These are phyloP conservation scores for Pycnomerus fuliginosus DNA, from an alignment of 2,888 invertebrate species.

Conservation along the genomic window DNA sequence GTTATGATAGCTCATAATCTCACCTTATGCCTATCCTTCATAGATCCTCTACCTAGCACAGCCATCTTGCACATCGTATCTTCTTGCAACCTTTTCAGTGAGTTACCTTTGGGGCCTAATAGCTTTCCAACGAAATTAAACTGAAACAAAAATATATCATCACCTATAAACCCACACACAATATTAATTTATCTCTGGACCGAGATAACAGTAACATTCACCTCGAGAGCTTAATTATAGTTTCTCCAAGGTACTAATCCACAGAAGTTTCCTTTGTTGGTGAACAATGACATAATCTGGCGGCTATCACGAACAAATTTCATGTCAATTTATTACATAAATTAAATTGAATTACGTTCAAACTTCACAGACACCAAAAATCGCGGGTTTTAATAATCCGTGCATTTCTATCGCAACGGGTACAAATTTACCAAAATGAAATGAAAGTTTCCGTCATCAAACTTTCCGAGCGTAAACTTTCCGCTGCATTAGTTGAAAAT, in stretches of 20 bases:
- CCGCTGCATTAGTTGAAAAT: too few relatives aligned
- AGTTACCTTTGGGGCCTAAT: slow-evolving; percentile 91
- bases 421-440: too few relatives aligned
- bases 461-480: too few relatives aligned
- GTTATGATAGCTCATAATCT: too few relatives aligned
- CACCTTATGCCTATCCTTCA: slow-evolving; percentile 86
- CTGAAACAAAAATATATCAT: slow-evolving; percentile 63
- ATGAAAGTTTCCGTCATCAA: too few relatives aligned
- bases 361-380: too few relatives aligned
- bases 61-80: slow-evolving; percentile 97
- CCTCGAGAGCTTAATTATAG: slow-evolving; percentile 11
- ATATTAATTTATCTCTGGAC: slow-evolving; percentile 5
- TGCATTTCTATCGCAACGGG: too few relatives aligned
- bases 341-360: too few relatives aligned
- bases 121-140: slow-evolving; percentile 96
- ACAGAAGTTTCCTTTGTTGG: slow-evolving; percentile 12
- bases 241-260: slow-evolving; percentile 12
- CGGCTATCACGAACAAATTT: slow-evolving; percentile 13
- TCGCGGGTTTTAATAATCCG: too few relatives aligned
- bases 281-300: slow-evolving; percentile 9
- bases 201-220: slow-evolving; percentile 6
- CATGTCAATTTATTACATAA: too few relatives aligned
- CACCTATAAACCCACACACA: too few relatives aligned
- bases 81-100: slow-evolving; percentile 87
- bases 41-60: slow-evolving; percentile 87